These are phyloP conservation scores for Tribolium freemani DNA, from an alignment of 2,888 invertebrate genomes.

Conservation along the genomic window DNA sequence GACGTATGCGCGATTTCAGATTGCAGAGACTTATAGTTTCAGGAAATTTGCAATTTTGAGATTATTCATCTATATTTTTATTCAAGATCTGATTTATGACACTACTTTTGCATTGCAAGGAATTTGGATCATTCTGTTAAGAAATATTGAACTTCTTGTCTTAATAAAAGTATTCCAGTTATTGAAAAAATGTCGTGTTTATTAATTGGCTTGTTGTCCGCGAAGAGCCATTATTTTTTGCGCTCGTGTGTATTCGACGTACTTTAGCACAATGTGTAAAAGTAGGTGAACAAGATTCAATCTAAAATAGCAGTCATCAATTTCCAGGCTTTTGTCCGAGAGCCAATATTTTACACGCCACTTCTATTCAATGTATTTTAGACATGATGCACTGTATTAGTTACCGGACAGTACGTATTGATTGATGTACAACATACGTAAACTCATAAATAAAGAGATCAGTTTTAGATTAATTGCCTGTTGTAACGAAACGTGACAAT, in stretches of 20 bases:
- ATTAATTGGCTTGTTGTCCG: neutral
- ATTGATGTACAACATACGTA: conserved; percentile 35
- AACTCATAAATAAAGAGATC: conserved; percentile 34
- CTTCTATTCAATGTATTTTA: conserved; percentile 41
- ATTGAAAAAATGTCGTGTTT: too few species aligned
- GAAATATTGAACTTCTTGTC: too few species aligned
- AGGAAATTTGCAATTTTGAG: neutral
- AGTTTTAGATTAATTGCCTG: conserved; percentile 31
- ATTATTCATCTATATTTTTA: neutral
- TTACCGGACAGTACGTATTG: conserved; percentile 39
- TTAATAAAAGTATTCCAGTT: too few species aligned
- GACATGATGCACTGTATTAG: conserved; percentile 43
- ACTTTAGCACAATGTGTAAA: conserved; percentile 36
- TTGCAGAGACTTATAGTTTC: neutral
- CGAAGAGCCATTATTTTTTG: conserved; percentile 14
- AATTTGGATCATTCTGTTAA: too few species aligned
- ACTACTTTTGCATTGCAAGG: too few species aligned
- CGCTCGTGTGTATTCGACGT: neutral
- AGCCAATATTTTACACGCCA: conserved; percentile 42
- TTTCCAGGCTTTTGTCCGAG: conserved; percentile 39
- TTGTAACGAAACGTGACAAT: conserved; percentile 12
- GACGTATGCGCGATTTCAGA: neutral
- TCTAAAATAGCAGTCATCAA: conserved; percentile 43
- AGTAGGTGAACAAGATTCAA: conserved; percentile 41
- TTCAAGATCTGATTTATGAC: neutral